These are phyloP conservation scores for Dolichoris vasculosae DNA, from an alignment of 1,140 invertebrate genomes.

Conservation along the genomic window DNA sequence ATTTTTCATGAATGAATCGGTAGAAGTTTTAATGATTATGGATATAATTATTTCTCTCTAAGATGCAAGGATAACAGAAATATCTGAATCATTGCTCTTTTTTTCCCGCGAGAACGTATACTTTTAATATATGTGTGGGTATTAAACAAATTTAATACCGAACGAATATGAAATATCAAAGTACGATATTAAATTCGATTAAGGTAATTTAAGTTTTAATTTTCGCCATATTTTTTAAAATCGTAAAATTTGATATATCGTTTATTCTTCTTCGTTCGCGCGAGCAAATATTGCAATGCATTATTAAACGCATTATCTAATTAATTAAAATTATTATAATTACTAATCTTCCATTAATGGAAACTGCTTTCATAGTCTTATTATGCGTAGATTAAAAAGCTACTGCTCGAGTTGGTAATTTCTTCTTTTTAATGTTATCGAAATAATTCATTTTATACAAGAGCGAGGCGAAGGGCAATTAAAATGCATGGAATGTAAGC, in stretches of 20 bases:
- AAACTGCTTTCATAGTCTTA: neutral
- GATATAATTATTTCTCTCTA: neutral
- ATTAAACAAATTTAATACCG: too few relatives aligned
- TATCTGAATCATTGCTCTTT: neutral
- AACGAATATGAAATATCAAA: neutral
- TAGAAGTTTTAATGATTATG: neutral
- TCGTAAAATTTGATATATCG: neutral
- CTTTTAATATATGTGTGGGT: neutral
- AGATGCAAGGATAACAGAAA: neutral
- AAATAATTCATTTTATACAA: conserved; percentile 47
- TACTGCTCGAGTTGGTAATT: neutral
- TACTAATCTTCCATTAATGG: neutral
- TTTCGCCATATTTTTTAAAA: neutral
- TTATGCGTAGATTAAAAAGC: conserved; percentile 14
- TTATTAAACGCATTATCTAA: neutral
- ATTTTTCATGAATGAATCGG: neutral
- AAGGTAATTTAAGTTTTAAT: neutral
- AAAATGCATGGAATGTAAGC: conserved; percentile 46
- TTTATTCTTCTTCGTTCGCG: neutral
- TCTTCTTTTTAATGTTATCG: conserved; percentile 23
- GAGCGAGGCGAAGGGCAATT: conserved; percentile 35
- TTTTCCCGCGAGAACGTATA: neutral
- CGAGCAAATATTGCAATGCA: neutral
- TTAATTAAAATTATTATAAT: conserved; percentile 45
- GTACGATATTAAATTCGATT: neutral